Percentiles rank a stretch among this genome's conserved stretches.
phyloP scores from a whole-genome alignment of 2,797 vertebrate genomes.

The Hydrolagus colliei region DNA sequence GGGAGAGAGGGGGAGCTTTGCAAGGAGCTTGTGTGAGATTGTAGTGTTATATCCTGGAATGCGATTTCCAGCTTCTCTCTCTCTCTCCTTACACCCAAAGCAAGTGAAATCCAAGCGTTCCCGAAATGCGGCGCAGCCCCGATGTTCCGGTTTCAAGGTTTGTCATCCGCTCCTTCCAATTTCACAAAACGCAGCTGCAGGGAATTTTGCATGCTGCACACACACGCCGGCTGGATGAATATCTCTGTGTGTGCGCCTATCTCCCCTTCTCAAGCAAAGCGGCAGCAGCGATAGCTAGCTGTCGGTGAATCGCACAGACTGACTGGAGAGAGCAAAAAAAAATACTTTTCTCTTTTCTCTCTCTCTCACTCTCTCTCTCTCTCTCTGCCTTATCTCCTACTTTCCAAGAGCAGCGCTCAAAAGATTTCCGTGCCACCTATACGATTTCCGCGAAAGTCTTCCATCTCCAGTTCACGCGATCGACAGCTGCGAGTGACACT shows the following conservation, averaged over 20 bases:
- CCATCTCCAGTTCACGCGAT: background rate
- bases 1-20: no score
- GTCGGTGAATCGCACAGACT: background rate
- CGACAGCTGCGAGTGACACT: constrained; percentile 8
- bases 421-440: background rate
- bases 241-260: constrained; percentile 14
- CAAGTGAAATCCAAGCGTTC: constrained; percentile 26
- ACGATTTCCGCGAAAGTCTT: constrained; percentile 1
- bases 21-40: no score
- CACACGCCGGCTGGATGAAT: constrained; percentile 27
- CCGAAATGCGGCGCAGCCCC: constrained; percentile 2
- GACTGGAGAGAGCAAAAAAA: background rate
- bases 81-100: background rate
- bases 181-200: constrained; percentile 23
- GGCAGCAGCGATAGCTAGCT: background rate
- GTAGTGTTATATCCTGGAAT: no score
- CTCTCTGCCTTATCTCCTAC: background rate
- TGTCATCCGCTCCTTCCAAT: constrained; percentile 28
- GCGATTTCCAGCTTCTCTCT: background rate
- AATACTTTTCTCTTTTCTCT: background rate
- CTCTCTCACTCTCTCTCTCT: no score
- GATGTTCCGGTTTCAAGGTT: constrained; percentile 25
- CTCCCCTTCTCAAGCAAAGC: constrained; percentile 1
- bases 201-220: constrained; percentile 30
- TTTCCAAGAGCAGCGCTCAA: background rate